These are phyloP conservation scores for Gulo gulo DNA, from an alignment of 2,113 vertebrate species.

Conservation along the genomic window DNA sequence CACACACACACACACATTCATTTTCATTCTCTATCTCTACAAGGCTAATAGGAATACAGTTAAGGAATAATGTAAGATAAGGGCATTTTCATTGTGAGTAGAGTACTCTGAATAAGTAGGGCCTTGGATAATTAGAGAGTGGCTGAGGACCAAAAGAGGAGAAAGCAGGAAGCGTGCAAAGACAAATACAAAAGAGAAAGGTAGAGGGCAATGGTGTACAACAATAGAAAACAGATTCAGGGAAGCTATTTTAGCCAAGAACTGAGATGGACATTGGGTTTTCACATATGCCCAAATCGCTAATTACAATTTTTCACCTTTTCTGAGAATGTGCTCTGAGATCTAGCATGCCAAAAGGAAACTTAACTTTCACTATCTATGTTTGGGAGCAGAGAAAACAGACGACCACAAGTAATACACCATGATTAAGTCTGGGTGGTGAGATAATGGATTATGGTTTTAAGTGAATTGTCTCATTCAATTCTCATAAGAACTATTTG, in stretches of 20 bases:
- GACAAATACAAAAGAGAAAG: not conserved
- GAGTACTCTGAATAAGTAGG: not conserved
- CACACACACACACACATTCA: not conserved
- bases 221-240: not conserved
- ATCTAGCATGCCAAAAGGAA: not conserved
- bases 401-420: not conserved
- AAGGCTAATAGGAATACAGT: not conserved
- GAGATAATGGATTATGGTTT: constrained; percentile 30
- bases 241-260: not conserved
- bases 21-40: not conserved
- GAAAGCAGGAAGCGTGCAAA: not conserved
- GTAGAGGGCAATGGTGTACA: not conserved
- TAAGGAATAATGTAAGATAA: not conserved
- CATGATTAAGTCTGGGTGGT: not conserved
- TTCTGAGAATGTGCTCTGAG: not conserved
- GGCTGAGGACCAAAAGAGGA: not conserved
- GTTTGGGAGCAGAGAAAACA: not conserved
- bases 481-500: not conserved
- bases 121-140: not conserved
- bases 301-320: not conserved
- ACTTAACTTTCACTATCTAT: not conserved
- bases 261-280: not conserved
- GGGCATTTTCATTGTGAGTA: not conserved
- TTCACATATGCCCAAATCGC: not conserved
- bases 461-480: not conserved